Base-by-base conservation (phyloP, 1,140 invertebrate genomes). In the Zaprionus ornatus region DNA sequence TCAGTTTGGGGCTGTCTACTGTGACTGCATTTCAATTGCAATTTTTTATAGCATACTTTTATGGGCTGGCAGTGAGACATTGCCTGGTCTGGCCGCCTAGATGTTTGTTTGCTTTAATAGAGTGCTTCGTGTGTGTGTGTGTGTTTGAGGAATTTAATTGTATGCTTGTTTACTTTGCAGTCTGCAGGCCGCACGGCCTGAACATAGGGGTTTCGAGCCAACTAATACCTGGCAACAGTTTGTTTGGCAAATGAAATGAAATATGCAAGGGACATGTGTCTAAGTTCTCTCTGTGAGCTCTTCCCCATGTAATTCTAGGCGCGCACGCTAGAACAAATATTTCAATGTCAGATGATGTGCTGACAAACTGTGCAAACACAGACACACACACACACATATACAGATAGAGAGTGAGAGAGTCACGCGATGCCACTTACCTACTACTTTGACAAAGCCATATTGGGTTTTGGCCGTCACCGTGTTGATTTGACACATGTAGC, bases 401-500 rank as follows among this genome's bases (percentile, higher is more conserved):
- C n/a, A 60, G 32, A 50, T 35, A 29, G 19, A 37, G 4, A 54
- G 37, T 12, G 15, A 75, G 1, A 21, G 59, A 61, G 21, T 57
- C 55, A 45, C 40, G 40, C 40, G 40, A 45, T 3, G 40, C 45
- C 50, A 94, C 97, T 97, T 93, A 99, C 98, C 98, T 69, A 98
- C 97, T 85, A 99, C 97, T 93, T 98, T 96, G 42, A 99, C 94
- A 93, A 97, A 98, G 72, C 97, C 98, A 81, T 97, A 97, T 92
- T 98, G 97, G 25, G 97, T 98, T 94, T 98, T 98, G 63, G 96
- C 97, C 50, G 97, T 97, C 76, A 97, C 97, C 4, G 98, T 98
- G 93, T 99, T 99, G 86, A 99, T 97, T 93, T 99, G 98, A 93
- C 98, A 99, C 97, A 98, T 98, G 93, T 99, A 99, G 25, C 96